These are phyloP conservation scores for Carcharodon carcharias DNA, from an alignment of 2,797 vertebrate species.

Conservation along the genomic window DNA sequence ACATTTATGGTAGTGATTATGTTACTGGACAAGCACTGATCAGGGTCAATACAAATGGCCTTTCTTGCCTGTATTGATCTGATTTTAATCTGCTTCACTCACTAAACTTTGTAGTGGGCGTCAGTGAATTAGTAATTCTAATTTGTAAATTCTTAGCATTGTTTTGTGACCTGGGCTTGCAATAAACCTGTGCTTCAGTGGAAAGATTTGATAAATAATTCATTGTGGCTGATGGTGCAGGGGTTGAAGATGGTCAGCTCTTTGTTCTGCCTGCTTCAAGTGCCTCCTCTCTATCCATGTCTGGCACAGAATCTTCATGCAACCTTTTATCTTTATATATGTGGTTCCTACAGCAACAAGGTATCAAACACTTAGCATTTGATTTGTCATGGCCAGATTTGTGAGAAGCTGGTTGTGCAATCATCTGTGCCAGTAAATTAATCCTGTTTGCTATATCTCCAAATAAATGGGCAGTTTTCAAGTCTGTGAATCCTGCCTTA, in stretches of 20 bases:
- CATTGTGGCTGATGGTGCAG: background rate
- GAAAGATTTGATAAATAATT: slow-evolving; percentile 21
- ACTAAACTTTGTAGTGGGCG: background rate
- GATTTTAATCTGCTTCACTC: background rate
- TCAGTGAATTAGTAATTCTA: background rate
- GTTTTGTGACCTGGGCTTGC: background rate
- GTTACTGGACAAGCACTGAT: background rate
- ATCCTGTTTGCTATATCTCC: background rate
- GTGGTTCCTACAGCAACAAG: background rate
- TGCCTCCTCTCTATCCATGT: background rate
- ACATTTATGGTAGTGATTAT: background rate
- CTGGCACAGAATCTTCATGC: background rate
- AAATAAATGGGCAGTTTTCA: background rate
- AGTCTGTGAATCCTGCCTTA: background rate
- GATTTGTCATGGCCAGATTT: background rate
- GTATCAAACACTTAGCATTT: background rate
- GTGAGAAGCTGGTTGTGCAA: background rate
- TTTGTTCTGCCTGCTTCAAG: background rate
- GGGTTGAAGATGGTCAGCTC: background rate
- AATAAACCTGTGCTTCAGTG: background rate
- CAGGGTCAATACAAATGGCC: background rate
- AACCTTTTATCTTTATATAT: background rate
- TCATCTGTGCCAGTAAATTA: background rate
- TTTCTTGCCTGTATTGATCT: background rate
- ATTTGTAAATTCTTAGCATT: background rate